Evolutionary conservation across 2,113 vertebrate species (phyloP), one percentile per base, ranked within the genome.

Genomic region (Lichenostomus cassidix): DNA sequence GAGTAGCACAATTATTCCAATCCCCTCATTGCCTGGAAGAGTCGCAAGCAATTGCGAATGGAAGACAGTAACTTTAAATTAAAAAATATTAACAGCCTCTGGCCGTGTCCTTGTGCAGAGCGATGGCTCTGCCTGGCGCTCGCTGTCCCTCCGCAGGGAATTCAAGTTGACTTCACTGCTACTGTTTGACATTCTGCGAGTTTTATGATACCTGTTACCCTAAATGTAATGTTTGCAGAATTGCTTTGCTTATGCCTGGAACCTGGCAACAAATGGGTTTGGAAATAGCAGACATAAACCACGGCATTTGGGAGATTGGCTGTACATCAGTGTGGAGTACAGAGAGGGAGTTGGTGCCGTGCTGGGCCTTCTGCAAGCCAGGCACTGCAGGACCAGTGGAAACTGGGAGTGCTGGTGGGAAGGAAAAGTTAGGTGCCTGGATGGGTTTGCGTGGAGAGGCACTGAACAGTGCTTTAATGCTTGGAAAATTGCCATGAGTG

Each of bases 201-300:
- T 88, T 92, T 87, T 86, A 92, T 92, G 87, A 68, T 85, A 78
- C 64, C 85, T 55, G 69, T 94, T 94, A 92, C 14, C 71, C 85
- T 95, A 88, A 70, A 67, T 47, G 84, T 84, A 90, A 91, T 82
- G 85, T 70, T 91, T 83, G 87, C 12, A 12, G 67, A 89, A 83
- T 88, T 84, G 85, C 87, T 92, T 63, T 82, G 94, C 82, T 94
- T 89, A 76, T 2, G 42, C 65, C 50, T 59, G 75, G 79, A 93
- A 86, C 85, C 79, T 88, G 90, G 92, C 85, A 86, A 90, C 88
- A 94, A 94, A 92, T 75, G 88, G 56, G 11, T 85, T 88, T 93
- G 79, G 83, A 77, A 95, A 83, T 75, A 63, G 88, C 82, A 89
- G 68, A 12, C 5, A 27, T 90, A 69, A 90, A 83, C 4, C 79